Conservation (phyloP, 2,888 invertebrate species). For the Chrysolina americana region DNA sequence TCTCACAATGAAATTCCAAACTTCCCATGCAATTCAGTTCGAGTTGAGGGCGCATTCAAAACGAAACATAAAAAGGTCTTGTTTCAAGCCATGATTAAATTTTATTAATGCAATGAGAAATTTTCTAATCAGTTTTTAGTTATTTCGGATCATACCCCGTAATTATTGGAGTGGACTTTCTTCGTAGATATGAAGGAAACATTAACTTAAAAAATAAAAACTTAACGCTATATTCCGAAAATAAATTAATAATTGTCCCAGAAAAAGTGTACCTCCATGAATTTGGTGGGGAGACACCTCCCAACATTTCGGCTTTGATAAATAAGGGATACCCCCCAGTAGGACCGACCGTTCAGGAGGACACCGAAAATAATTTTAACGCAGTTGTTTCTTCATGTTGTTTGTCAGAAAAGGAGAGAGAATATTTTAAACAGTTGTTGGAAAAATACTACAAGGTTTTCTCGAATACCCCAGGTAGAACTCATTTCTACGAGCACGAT, state of each 20-base stretch:
- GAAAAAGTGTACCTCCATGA: not conserved
- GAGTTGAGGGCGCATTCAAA: not conserved
- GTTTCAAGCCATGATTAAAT: not conserved
- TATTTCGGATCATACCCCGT: not conserved
- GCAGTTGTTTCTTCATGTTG: not conserved
- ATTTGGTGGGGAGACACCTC: not conserved
- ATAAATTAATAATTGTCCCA: not conserved
- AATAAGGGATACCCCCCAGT: not conserved
- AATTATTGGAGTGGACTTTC: not conserved
- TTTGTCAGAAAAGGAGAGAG: not conserved
- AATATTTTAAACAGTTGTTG: not conserved
- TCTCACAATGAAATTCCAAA: not conserved
- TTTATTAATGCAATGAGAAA: not conserved
- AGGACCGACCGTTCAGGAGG: not conserved
- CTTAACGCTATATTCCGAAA: not conserved
- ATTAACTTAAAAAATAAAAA: not conserved
- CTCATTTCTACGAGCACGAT: not conserved
- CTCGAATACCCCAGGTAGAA: not conserved
- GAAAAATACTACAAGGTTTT: not conserved
- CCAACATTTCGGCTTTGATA: not conserved
- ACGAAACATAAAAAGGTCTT: not conserved
- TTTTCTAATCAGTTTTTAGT: slow-evolving; percentile 13
- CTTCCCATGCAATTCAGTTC: not conserved
- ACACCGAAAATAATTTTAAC: not conserved
- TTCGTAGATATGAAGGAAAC: not conserved